Base-by-base conservation (phyloP, 2,888 invertebrate genomes). In the Nemotelus pantherinus region DNA sequence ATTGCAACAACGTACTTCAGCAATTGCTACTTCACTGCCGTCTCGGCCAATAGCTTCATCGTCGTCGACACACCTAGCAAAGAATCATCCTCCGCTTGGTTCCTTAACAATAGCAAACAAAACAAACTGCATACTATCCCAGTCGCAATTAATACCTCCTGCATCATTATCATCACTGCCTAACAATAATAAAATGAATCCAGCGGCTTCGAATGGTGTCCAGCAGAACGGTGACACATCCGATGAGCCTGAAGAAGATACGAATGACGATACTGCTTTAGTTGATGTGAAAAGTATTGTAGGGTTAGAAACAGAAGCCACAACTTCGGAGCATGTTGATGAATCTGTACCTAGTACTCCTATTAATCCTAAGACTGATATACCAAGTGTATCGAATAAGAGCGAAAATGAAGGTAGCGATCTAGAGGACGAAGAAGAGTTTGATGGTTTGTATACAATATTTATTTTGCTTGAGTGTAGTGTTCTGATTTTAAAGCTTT, bases 51-150 rank as follows among this genome's bases (percentile, higher is more conserved):
- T 65, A 55, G 65, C 43, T 58, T 25, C 57, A 67, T 10, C 55
- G 44, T 25, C 47, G 67, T 50, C 55, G 76, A 67, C 58, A 50
- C 39, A 9, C 39, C 41, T 7, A 5, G 4, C 43, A 41, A 7
- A 39, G 3, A 25, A 47, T 60, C 9, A 47, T 55, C 44, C 63
- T 60, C 39, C 67, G 67, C 53, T 64, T 65, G 64, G 55, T 76
- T 83, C 81, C 79, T 85, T 86, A 82, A 85, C 86, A 82, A 85
- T 85, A 79, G 86, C 86, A 53, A 86, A 86, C 80, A 83, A 55
- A 55, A 9, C 57, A 10, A 58, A 50, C n/a, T 6, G 48, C 85
- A 79, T 86, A 86, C 81, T 85, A 86, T 81, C 87, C 84, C 80
- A 86, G 85, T 82, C 25, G 43, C 70, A 70, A 70, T 55, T 70